Percentiles rank a stretch among this genome's conserved stretches.
Evolutionary conservation across 2,888 invertebrate species (phyloP).

Genomic region (Cheilosia impressa): DNA sequence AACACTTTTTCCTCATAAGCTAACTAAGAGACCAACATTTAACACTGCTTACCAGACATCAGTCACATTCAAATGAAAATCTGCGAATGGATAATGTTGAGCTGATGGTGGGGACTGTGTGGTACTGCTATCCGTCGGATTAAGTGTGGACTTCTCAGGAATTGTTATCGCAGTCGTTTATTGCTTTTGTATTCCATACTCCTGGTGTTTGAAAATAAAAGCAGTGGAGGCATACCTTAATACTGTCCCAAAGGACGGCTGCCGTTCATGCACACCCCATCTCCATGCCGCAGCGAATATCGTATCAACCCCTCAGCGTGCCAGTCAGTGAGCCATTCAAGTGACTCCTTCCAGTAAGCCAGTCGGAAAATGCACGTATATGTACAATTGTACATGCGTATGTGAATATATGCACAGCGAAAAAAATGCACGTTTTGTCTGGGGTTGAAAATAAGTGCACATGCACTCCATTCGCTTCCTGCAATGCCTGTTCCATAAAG

Average conservation of each 20-base stretch:
- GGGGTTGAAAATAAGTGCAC: constrained; percentile 15
- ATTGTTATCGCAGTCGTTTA: constrained; percentile 60
- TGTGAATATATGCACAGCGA: constrained; percentile 1
- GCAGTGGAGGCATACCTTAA: constrained; percentile 46
- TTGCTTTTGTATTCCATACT: constrained; percentile 57
- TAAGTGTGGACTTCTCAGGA: constrained; percentile 29
- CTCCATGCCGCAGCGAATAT: not conserved
- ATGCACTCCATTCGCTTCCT: not conserved
- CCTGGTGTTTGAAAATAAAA: constrained; percentile 34
- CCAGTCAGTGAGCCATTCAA: constrained; percentile 41
- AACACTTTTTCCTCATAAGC: no score
- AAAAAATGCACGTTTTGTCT: constrained; percentile 9
- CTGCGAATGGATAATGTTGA: no score
- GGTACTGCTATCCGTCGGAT: constrained; percentile 3
- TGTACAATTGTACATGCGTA: not conserved
- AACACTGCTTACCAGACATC: no score
- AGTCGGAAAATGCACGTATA: not conserved
- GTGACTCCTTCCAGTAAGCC: constrained; percentile 36
- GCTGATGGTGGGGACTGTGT: not conserved
- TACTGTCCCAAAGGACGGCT: constrained; percentile 48
- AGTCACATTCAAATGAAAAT: no score
- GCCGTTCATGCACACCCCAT: constrained; percentile 24
- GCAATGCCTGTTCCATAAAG: constrained; percentile 5
- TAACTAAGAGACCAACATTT: no score
- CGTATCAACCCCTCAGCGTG: constrained; percentile 40